Conservation (phyloP, 2,797 vertebrate species). For the Tiaroga cobitis region DNA sequence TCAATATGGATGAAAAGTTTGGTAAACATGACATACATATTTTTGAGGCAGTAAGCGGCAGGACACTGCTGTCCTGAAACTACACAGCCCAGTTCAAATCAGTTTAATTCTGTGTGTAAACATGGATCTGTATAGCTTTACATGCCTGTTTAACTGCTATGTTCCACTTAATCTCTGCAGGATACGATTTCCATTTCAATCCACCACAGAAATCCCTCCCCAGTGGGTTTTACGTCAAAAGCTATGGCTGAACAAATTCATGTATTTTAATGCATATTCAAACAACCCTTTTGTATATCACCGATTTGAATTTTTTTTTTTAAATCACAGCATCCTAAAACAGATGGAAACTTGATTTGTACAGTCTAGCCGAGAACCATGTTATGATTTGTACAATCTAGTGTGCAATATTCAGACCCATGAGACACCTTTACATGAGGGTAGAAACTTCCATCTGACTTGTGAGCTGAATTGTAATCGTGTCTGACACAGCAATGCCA, state of each 20-base stretch:
- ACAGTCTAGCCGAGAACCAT: not conserved
- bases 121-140: constrained; percentile 7
- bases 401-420: not conserved
- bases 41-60: not conserved
- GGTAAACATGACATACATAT: constrained; percentile 39
- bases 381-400: constrained; percentile 2
- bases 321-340: constrained; percentile 2
- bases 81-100: constrained; percentile 21
- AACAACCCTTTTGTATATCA: not conserved
- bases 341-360: not conserved
- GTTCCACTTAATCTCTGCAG: constrained; percentile 34
- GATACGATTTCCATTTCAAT: constrained; percentile 14
- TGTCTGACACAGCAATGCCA: constrained; percentile 22
- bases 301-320: not conserved
- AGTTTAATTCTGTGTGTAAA: constrained; percentile 25
- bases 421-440: not conserved
- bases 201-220: constrained; percentile 20
- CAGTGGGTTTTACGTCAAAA: constrained; percentile 4
- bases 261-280: not conserved
- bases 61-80: constrained; percentile 2
- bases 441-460: constrained; percentile 5
- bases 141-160: constrained; percentile 25
- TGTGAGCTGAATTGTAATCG: not conserved
- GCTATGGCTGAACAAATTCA: not conserved
- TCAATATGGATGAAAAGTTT: constrained; percentile 39